Evolutionary conservation across 1,140 invertebrate genomes (phyloP), one percentile per base, ranked within the genome.

Genomic region (Andricus grossulariae): DNA sequence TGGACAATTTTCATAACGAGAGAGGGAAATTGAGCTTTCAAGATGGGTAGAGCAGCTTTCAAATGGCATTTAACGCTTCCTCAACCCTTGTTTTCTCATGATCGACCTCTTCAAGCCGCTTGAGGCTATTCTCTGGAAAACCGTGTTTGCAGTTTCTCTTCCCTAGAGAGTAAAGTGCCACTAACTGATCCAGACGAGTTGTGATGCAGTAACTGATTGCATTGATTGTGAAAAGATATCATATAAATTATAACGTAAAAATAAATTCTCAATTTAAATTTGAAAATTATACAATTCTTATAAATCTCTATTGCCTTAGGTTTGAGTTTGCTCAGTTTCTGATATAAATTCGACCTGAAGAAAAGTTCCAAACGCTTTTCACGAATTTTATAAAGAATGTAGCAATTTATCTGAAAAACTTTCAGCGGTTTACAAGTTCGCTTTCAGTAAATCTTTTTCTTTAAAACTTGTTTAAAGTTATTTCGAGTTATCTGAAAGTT

Each of bases 51-150:
- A 32, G 16, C 32, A n/a, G 60, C 13, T 39, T 66, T 66, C 45
- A 66, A 66, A 66, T 66, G 60, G n/a, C 60, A 66, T 66, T 66
- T 39, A 39, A 66, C 25, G 13, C 60, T 66, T 66, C 60, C 60
- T 66, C 60, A 32, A 66, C 60, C 60, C 60, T 66, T 66, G 32
- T 32, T 66, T 66, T 39, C 60, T 66, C 60, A 66, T 66, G 60
- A 66, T 66, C 60, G 25, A 32, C 60, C 60, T 66, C 25, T 66
- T 45, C 60, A 66, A 66, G 60, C 39, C 60, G 60, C 25, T 32
- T 66, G 13, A 39, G 32, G 32, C 25, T 45, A 66, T 66, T 39
- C 32, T 21, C 32, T 16, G 60, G 32, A 66, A 54, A 57, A 21
- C 25, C n/a, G 60, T 39, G 25, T 66, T 66, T 66, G 60, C 60